A percentile compares a stretch with the other conserved stretches of the same genome.
phyloP scores from a whole-genome alignment of 2,797 vertebrate species.

The Morus bassanus region DNA sequence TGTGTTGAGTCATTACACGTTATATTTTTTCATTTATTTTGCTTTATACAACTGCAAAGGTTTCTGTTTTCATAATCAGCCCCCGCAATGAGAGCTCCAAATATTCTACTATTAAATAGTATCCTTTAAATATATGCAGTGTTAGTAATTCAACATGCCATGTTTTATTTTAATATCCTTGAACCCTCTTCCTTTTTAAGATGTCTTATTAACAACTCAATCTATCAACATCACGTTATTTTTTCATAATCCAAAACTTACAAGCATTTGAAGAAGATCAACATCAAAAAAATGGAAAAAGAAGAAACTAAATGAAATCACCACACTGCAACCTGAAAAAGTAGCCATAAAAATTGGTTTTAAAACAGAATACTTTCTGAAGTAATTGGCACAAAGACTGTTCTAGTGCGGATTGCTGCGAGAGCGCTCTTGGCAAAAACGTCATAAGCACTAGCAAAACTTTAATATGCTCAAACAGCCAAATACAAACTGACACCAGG shows the following conservation, averaged over 20 bases:
- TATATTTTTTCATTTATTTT: conserved; percentile 39
- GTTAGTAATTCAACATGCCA: conserved; percentile 35
- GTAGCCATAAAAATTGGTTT: conserved; percentile 72
- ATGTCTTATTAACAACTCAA: conserved; percentile 51
- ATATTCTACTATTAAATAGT: conserved; percentile 40
- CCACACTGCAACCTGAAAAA: conserved; percentile 72
- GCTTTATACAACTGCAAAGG: conserved; percentile 45
- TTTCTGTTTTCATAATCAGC: conserved; percentile 56
- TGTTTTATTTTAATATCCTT: conserved; percentile 26
- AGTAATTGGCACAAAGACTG: conserved; percentile 83
- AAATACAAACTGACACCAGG: conserved; percentile 88
- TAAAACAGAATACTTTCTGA: conserved; percentile 80
- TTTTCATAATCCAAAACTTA: conserved; percentile 40
- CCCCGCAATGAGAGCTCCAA: conserved; percentile 49
- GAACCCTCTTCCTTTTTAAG: conserved; percentile 14
- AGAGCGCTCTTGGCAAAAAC: conserved; percentile 91
- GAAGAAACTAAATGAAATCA: conserved; percentile 74
- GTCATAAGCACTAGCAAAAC: conserved; percentile 85
- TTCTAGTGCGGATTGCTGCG: conserved; percentile 80
- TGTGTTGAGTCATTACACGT: not conserved
- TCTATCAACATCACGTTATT: conserved; percentile 7
- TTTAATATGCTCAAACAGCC: conserved; percentile 87
- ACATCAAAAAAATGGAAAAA: conserved; percentile 55
- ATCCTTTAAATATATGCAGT: conserved; percentile 54
- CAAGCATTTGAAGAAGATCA: conserved; percentile 56